A percentile compares a stretch with the other conserved stretches of the same genome.
Conservation (phyloP, 2,797 vertebrate genomes). For the Zenarchopterus dispar region DNA sequence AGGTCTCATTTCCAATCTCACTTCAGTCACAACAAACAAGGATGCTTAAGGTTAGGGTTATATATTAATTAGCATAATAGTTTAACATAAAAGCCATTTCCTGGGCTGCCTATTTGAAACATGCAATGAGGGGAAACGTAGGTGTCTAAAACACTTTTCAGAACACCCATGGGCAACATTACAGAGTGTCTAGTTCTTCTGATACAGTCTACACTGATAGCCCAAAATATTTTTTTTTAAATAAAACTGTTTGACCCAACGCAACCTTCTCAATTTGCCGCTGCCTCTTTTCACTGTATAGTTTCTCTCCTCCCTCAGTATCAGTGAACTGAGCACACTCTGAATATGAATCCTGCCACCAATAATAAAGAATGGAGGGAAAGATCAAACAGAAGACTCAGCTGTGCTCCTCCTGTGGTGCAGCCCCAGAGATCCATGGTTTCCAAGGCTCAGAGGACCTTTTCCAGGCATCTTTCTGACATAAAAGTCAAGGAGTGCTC, state of each 20-base stretch:
- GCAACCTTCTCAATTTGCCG: conserved; percentile 11
- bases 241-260: conserved; percentile 11
- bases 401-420: conserved; percentile 43
- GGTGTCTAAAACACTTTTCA: too few relatives aligned
- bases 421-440: conserved; percentile 46
- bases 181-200: too few relatives aligned
- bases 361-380: conserved; percentile 57
- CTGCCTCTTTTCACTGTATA: conserved; percentile 4
- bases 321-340: conserved; percentile 44
- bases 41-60: too few relatives aligned
- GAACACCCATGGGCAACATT: too few relatives aligned
- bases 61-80: too few relatives aligned
- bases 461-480: conserved; percentile 70
- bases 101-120: too few relatives aligned
- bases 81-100: too few relatives aligned
- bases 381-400: conserved; percentile 61
- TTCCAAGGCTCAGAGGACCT: conserved; percentile 56
- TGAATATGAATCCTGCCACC: conserved; percentile 52
- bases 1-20: too few relatives aligned
- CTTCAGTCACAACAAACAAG: too few relatives aligned
- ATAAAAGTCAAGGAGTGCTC: conserved; percentile 70
- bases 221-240: conserved; percentile 19
- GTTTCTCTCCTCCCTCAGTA: conserved; percentile 39
- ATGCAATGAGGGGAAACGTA: too few relatives aligned
- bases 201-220: neutral